Evolutionary conservation across 2,113 vertebrate genomes (phyloP).

Genomic region (Rallus limicola): DNA sequence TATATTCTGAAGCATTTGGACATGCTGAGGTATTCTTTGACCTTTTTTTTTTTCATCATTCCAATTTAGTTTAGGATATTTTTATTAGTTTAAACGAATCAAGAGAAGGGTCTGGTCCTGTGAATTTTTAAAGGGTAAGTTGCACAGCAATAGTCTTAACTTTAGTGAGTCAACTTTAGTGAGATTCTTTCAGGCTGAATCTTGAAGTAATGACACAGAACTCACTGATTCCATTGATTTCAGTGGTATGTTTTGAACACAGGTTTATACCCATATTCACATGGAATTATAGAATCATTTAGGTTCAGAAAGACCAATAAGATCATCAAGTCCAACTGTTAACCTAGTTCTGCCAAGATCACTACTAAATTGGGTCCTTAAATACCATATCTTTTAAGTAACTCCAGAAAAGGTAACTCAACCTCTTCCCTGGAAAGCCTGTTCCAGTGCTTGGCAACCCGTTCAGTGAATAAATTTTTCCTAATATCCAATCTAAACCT

Average conservation of each 20-base stretch:
- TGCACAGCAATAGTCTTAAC: background rate
- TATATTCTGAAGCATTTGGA: background rate
- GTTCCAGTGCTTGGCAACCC: background rate
- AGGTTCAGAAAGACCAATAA: background rate
- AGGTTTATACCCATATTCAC: background rate
- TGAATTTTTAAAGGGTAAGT: background rate
- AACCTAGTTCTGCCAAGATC: background rate
- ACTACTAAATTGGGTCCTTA: background rate
- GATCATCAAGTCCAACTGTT: accelerated
- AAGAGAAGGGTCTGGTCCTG: background rate
- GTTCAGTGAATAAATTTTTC: background rate
- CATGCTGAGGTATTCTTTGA: background rate
- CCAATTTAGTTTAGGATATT: background rate
- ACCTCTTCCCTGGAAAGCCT: background rate
- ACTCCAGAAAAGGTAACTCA: background rate
- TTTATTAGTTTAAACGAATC: background rate
- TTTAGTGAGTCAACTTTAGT: background rate
- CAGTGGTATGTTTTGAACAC: background rate
- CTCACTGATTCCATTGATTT: background rate
- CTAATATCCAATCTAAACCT: background rate
- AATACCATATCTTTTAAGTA: background rate
- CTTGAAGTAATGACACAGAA: background rate
- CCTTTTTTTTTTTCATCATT: background rate
- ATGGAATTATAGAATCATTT: background rate
- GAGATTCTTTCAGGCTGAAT: background rate